Percentiles rank a stretch among this genome's conserved stretches.
phyloP scores from a whole-genome alignment of 2,113 vertebrate genomes.

The Haemorhous mexicanus region DNA sequence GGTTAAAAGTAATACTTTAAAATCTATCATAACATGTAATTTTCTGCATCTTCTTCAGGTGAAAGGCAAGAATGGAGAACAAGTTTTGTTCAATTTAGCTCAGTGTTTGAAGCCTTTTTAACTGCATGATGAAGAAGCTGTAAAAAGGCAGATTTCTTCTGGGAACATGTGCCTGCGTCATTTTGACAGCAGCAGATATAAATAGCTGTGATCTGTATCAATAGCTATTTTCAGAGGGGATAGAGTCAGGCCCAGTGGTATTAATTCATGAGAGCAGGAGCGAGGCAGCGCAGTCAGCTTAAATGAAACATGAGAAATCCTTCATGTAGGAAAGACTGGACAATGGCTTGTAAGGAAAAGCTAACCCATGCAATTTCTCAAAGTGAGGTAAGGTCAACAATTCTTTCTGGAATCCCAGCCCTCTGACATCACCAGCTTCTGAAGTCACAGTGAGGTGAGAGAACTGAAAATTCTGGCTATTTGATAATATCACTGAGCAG shows the following conservation, averaged over 20 bases:
- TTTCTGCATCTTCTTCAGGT: background rate
- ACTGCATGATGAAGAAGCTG: background rate
- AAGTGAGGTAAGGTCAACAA: background rate
- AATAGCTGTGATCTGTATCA: conserved; percentile 52
- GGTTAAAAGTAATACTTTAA: background rate
- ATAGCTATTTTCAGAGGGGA: conserved; percentile 20
- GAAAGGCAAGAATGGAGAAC: background rate
- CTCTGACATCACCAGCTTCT: background rate
- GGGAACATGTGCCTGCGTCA: conserved; percentile 60
- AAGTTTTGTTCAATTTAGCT: background rate
- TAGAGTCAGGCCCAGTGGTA: conserved; percentile 64
- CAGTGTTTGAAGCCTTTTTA: background rate
- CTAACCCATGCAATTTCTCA: background rate
- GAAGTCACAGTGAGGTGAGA: background rate
- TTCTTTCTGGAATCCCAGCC: background rate
- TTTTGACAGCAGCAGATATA: conserved; percentile 67
- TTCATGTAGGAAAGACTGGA: background rate
- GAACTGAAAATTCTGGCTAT: background rate
- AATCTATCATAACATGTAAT: background rate
- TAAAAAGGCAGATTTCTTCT: conserved; percentile 3
- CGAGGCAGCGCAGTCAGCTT: conserved; percentile 42
- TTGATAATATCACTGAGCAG: background rate
- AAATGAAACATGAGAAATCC: conserved; percentile 65
- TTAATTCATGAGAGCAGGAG: conserved; percentile 62
- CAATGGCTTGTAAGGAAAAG: conserved; percentile 25